Percentiles rank a stretch among this genome's conserved stretches.
phyloP scores from a whole-genome alignment of 2,888 invertebrate species.

The Chrysotoxum bicinctum region DNA sequence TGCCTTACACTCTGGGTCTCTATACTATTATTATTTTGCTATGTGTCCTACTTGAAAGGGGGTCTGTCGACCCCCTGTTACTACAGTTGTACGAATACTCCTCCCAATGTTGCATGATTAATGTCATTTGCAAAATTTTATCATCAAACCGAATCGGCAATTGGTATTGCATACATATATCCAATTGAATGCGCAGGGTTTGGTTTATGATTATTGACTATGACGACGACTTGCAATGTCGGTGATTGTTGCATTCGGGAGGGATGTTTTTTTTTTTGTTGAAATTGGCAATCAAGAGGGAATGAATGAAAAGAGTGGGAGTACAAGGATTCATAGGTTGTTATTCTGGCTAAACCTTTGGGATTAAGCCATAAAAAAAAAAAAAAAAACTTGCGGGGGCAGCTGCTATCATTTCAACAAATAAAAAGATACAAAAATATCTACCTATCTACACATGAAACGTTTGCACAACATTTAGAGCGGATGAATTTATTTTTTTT shows the following conservation, averaged over 20 bases:
- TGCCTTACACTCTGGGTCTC: conserved; percentile 56
- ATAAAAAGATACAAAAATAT: neutral
- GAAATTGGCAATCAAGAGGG: conserved; percentile 16
- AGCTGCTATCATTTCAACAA: conserved; percentile 47
- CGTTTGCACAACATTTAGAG: neutral
- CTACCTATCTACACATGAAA: neutral
- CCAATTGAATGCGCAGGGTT: neutral
- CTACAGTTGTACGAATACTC: conserved; percentile 8
- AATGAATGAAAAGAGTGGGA: neutral
- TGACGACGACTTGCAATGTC: neutral
- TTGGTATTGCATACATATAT: conserved; percentile 11
- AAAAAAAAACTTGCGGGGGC: conserved; percentile 36
- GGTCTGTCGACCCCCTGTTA: neutral
- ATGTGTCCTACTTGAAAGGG: neutral
- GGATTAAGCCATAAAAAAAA: conserved; percentile 23
- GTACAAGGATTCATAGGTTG: conserved; percentile 3
- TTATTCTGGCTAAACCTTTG: conserved; percentile 39
- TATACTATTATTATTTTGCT: conserved; percentile 6
- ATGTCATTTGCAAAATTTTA: conserved; percentile 73
- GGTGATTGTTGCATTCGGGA: neutral
- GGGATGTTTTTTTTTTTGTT: conserved; percentile 51
- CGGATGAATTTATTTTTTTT: neutral
- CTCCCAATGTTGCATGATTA: conserved; percentile 66
- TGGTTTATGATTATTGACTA: neutral
- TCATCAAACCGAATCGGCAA: conserved; percentile 63